A percentile compares a stretch with the other conserved stretches of the same genome.
Evolutionary conservation across 2,888 invertebrate genomes (phyloP).

Genomic region (Penaeus monodon): DNA sequence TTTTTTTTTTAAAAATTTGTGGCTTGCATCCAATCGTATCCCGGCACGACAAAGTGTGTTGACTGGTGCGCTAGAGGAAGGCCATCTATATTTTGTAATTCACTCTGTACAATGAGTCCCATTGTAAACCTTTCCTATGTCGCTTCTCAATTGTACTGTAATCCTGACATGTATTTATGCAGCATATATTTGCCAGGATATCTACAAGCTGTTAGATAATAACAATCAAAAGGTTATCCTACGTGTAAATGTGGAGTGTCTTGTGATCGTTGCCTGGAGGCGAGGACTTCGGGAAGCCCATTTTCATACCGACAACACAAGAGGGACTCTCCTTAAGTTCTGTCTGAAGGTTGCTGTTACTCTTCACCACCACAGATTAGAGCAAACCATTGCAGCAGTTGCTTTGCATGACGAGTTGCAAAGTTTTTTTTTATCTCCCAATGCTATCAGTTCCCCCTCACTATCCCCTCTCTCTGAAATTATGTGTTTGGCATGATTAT

Average conservation of each 20-base stretch:
- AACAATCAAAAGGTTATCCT: conserved; percentile 55
- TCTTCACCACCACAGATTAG: conserved; percentile 22
- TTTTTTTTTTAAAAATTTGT: too few relatives aligned
- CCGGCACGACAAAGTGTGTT: conserved; percentile 10
- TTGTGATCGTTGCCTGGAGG: conserved; percentile 24
- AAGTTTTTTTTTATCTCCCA: neutral
- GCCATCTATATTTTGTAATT: conserved; percentile 50
- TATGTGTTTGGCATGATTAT: too few relatives aligned
- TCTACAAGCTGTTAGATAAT: conserved; percentile 53
- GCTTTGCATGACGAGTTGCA: conserved; percentile 20
- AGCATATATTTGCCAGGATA: conserved; percentile 52
- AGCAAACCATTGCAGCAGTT: conserved; percentile 25
- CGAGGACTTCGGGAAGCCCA: conserved; percentile 27
- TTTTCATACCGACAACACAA: conserved; percentile 18
- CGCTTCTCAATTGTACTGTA: conserved; percentile 53
- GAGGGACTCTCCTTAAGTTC: conserved; percentile 28
- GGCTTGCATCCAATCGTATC: neutral
- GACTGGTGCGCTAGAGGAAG: conserved; percentile 35
- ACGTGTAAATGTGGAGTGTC: conserved; percentile 50
- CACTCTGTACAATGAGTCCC: conserved; percentile 58
- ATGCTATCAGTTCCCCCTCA: too few relatives aligned
- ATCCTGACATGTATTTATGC: conserved; percentile 42
- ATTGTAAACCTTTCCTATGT: conserved; percentile 52
- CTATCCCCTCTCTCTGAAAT: too few relatives aligned
- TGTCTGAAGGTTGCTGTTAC: conserved; percentile 15